Base-by-base conservation (phyloP, 2,888 invertebrate species). In the Schrankia costaestrigalis region DNA sequence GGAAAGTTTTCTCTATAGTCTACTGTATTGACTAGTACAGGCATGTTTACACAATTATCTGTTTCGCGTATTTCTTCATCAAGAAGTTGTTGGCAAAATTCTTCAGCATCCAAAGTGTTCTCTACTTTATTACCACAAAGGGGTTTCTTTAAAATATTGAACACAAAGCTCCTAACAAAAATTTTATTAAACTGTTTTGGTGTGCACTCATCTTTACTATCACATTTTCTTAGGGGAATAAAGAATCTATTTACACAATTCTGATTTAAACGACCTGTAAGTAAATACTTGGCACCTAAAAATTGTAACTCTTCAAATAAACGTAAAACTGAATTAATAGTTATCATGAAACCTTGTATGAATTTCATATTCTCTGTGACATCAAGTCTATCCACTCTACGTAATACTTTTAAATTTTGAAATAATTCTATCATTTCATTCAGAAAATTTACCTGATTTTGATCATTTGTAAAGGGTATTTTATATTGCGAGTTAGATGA, bases 261-360 rank as follows among this genome's bases (percentile, higher is more conserved):
- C 10, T 43, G 45, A 25, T 35, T 46, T 3, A 52, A 26, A 10
- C 48, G 39, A 24, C 38, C 33, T 2, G 48, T 55, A 3, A 45
- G 26, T 24, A 52, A 40, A 9, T 32, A 35, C 21, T 43, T 43
- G 0, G 37, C 45, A 1, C 52, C 46, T 7, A 29, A 25, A n/a
- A 35, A 35, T 11, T 43, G 37, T 15, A 62, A 46, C 21, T 60
- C 56, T 11, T 54, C 50, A 35, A 53, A 51, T 11, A 63, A 36
- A 9, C 51, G 43, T 29, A 55, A 39, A 13, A 60, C 28, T 3
- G 63, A 57, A 6, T 47, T 46, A 22, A 63, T 58, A 1, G 56
- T 57, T 10, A 59, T 50, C 39, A 52, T 57, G 27, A 62, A 56
- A 7, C 48, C 41, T n/a, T 56, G 45, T 8, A 60, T 41, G 11